Evolutionary conservation across 2,797 vertebrate genomes (phyloP).

Genomic region (Fringilla coelebs): DNA sequence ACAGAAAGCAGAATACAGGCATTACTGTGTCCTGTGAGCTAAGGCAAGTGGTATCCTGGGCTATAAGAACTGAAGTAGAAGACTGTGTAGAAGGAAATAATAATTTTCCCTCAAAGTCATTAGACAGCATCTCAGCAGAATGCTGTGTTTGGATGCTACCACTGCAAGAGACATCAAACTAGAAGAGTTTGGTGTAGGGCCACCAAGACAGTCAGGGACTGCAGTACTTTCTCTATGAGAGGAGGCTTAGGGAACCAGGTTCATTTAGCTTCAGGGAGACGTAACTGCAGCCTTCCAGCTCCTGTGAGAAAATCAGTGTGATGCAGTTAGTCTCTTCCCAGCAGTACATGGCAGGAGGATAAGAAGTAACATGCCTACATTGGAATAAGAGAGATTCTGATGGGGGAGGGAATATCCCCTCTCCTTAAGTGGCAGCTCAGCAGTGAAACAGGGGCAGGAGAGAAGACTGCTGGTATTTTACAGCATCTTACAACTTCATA

Average conservation of each 20-base stretch:
- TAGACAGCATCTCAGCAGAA: not conserved
- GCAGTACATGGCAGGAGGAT: not conserved
- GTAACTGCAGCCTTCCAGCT: not conserved
- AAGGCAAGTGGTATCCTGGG: not conserved
- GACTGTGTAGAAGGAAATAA: not conserved
- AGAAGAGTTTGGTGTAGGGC: not conserved
- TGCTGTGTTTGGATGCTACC: not conserved
- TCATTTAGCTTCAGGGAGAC: not conserved
- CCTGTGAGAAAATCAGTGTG: not conserved
- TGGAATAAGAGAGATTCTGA: not conserved
- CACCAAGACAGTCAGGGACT: no score
- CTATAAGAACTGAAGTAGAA: not conserved
- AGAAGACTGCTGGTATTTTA: not conserved
- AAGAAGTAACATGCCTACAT: accelerated
- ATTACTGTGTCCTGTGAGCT: not conserved
- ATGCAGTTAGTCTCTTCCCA: not conserved
- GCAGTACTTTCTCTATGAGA: not conserved
- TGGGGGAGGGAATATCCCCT: no score
- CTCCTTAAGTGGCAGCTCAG: not conserved
- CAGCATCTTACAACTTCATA: not conserved
- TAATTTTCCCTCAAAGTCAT: not conserved
- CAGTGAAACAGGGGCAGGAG: not conserved
- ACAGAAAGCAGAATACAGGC: not conserved
- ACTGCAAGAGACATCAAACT: not conserved
- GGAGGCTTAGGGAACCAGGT: not conserved